A percentile compares a stretch with the other conserved stretches of the same genome.
phyloP scores from a whole-genome alignment of 2,888 invertebrate species.

The Xestia c-nigrum region DNA sequence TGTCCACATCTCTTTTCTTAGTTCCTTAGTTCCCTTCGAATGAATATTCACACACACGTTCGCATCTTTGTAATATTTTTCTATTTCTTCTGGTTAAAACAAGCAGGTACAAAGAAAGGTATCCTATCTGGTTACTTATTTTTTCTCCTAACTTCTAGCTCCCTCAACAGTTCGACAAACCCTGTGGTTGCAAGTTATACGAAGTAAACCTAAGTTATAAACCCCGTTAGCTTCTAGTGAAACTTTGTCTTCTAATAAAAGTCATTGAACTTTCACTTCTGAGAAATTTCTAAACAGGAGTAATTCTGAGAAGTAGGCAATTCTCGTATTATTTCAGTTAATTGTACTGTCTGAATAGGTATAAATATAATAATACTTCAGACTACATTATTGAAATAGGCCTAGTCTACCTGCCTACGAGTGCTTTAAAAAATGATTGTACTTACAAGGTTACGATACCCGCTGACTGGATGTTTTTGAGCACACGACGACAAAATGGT shows the following conservation, averaged over 20 bases:
- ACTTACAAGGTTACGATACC: not conserved
- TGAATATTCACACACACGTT: too few species aligned
- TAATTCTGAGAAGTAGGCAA: not conserved
- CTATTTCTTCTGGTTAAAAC: not conserved
- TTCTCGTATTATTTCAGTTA: slow-evolving; percentile 1
- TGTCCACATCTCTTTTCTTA: too few species aligned
- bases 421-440: not conserved
- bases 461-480: not conserved
- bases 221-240: not conserved
- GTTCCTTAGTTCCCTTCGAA: too few species aligned
- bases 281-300: not conserved
- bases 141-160: not conserved
- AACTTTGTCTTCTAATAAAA: slow-evolving; percentile 17
- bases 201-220: slow-evolving; percentile 11
- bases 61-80: too few species aligned
- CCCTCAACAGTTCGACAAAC: slow-evolving; percentile 10
- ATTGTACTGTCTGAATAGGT: not conserved
- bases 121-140: not conserved
- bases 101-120: not conserved
- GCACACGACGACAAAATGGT: not conserved
- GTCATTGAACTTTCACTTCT: slow-evolving; percentile 13
- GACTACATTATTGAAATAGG: not conserved
- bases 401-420: not conserved
- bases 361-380: not conserved
- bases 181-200: slow-evolving; percentile 7